Base-by-base conservation (phyloP, 2,888 invertebrate genomes). In the Scaptomyza caliginosa region DNA sequence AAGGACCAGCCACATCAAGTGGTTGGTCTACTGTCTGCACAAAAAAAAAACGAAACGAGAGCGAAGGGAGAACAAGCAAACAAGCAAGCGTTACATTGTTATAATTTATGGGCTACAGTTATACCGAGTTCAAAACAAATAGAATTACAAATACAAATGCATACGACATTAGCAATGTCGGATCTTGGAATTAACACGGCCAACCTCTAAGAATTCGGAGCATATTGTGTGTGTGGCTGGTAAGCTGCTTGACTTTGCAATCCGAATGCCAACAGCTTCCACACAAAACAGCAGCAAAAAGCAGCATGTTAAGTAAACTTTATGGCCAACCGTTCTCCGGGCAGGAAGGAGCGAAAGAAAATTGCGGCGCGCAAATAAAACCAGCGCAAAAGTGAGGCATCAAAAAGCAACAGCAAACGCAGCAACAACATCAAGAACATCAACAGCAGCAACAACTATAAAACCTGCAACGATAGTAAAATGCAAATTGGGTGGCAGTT, bases 391-490 rank as follows among this genome's bases (percentile, higher is more conserved):
- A 85, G 79, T 82, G 81, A 87, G 77, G 83, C 86, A 75, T 81
- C 81, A 77, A 78, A 85, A 74, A 86, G 74, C 79, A 80, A 45
- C 69, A 77, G 50, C 68, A 66, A 38, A 68, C 67, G 28, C 55
- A 50, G 46, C 63, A 69, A 48, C 69, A 67, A 45, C 65, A 73
- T 51, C 63, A 60, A 57, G 57, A 54, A 28, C 42, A 50, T 7
- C 30, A 56, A 52, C 55, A 40, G 11, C 40, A 70, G 65, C 70
- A 81, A 68, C 76, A 69, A 85, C 82, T 85, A 85, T 85, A 85
- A 86, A 84, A 84, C 83, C 78, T 86, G 84, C 84, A 86, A 64
- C 84, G 86, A 83, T 81, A 86, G 84, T 84, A 84, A 84, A 84
- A 84, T 84, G 84, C 84, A 84, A 84, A 84, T 84, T 84, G 81